Conservation (phyloP, 2,888 invertebrate genomes). For the Dusona sp. region DNA sequence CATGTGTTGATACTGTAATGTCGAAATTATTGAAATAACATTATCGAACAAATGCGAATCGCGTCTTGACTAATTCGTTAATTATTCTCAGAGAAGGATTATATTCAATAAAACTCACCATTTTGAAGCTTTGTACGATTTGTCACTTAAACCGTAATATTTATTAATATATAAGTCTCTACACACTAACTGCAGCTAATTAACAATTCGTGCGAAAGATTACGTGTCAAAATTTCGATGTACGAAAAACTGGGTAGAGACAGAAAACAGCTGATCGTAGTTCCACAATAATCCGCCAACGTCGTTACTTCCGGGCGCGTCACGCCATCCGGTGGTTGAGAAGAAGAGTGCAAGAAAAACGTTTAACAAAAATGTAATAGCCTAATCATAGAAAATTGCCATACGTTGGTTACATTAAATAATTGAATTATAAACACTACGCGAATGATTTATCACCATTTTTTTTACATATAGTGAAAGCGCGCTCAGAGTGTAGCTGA, state of each 20-base stretch:
- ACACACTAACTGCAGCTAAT: background rate
- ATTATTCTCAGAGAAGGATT: background rate
- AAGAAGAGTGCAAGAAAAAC: background rate
- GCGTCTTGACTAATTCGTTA: background rate
- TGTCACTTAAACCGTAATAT: background rate
- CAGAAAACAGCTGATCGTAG: constrained; percentile 47
- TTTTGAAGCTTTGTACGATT: constrained; percentile 3
- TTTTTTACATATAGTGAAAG: background rate
- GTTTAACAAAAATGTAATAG: background rate
- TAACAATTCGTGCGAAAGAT: constrained; percentile 39
- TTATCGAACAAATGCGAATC: background rate
- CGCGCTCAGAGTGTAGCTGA: background rate
- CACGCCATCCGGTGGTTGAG: background rate
- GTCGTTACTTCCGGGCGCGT: background rate
- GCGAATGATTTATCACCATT: background rate
- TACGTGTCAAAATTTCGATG: constrained; percentile 58
- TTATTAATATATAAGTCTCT: background rate
- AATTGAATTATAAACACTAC: background rate
- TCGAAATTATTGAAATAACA: background rate
- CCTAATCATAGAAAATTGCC: background rate
- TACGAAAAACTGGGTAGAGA: constrained; percentile 7
- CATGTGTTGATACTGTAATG: background rate
- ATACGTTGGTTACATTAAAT: background rate
- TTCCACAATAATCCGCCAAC: constrained; percentile 8
- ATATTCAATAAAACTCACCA: background rate